Evolutionary conservation across 2,113 vertebrate genomes (phyloP), one percentile per base, ranked within the genome.

Genomic region (Nanorana parkeri): DNA sequence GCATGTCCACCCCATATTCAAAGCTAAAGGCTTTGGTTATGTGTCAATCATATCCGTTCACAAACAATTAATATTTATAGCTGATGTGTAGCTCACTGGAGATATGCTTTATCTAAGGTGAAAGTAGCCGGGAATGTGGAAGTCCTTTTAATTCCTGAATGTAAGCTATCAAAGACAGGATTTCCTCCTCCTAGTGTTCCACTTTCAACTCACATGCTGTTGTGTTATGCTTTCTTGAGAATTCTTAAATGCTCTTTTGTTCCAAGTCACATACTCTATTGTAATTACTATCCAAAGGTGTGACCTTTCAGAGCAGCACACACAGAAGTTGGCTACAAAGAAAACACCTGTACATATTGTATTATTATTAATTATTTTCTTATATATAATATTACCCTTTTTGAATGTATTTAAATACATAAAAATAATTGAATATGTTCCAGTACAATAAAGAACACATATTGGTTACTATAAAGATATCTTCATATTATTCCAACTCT

Each of bases 61-160:
- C 60, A 81, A 79, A 68, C 61, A 75, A 65, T 54, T 81, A 17
- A 58, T 68, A 76, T 36, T 58, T 51, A 20, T 56, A 66, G 63
- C 19, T 69, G 20, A 74, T 47, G 17, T 76, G 71, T 64, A 28
- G 52, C 23, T 29, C 24, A 54, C 36, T 65, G 11, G 60, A 73
- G 68, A 73, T 65, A 65, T 81, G 55, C 73, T 67, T 67, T 82
- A 68, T 75, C 54, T 51, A 76, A 83, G 80, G 80, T 83, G 80
- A 76, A 76, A 83, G 72, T 83, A 76, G 23, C 28, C 64, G 21
- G 72, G 24, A 5, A 56, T 82, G n/a, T 81, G 36, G 36, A 72
- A 73, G 69, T 74, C 69, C 80, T 26, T 81, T 74, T 55, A 7
- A 55, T 65, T 72, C 36, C 63, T 24, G 63, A 83, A 68, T 68